Evolutionary conservation across 1,140 invertebrate genomes (phyloP), one percentile per base, ranked within the genome.

Genomic region (Micrasema longulum): DNA sequence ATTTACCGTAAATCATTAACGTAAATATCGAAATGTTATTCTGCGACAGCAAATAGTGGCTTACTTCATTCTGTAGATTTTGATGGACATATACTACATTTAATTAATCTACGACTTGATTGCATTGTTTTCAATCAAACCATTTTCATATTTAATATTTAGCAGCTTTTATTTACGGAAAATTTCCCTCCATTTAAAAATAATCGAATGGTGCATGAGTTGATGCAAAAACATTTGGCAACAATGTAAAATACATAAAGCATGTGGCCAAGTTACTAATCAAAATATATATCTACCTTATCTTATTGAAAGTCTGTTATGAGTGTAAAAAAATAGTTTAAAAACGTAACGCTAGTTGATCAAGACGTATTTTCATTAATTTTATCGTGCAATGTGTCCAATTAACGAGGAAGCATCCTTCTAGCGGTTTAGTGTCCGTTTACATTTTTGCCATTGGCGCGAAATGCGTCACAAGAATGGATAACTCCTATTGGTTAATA

Each of bases 381-480:
- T n/a, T 31, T 31, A 4, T 31, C 7, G 7, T 4, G 26, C 26
- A 31, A 31, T 31, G 26, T 7, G 26, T 31, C 7, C n/a, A 48
- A 48, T 18, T 22, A 48, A 48, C 20, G 5, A 41, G 22, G 18
- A 38, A 41, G 50, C 38, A 43, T 60, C 35, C n/a, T 41, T 41
- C 16, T 11, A 10, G 35, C 16, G 14, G 10, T 22, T 10, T 20
- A 60, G 55, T 45, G 60, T 64, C 43, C 60, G 60, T 64, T 64
- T 64, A 64, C 43, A 64, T 47, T 64, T 64, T 64, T 64, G 60
- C 41, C 47, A 31, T 63, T 45, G 68, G 68, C 68, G 68, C 68
- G 68, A 70, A 69, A 70, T 52, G 68, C 68, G 68, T 62, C 47
- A 62, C 45, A 12, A 43, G 22, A 62, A 50, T 18, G 26, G 55